phyloP scores from a whole-genome alignment of 2,113 vertebrate genomes.

The Otis tarda region DNA sequence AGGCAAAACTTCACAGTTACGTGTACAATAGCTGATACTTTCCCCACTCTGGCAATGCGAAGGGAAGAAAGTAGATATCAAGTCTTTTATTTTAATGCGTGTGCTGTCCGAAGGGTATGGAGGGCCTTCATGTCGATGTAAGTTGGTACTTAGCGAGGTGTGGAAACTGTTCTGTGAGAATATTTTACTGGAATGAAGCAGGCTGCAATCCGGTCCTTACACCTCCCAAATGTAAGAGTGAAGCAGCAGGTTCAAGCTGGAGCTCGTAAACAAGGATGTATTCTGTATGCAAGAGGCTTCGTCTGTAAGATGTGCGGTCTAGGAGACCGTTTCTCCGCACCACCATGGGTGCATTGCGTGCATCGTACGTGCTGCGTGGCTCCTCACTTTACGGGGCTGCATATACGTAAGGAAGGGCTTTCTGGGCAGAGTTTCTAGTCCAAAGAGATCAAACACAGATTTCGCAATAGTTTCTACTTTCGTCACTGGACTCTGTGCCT shows the following conservation, averaged over 20 bases:
- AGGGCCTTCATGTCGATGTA: neutral
- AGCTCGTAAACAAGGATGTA: neutral
- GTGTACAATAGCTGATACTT: neutral
- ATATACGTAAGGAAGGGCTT: neutral
- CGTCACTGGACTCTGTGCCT: neutral
- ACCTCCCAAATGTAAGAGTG: neutral
- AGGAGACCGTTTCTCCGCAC: neutral
- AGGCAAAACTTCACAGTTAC: slow-evolving; percentile 34
- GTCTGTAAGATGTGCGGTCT: too few species aligned
- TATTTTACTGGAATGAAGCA: neutral
- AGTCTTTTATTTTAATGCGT: neutral
- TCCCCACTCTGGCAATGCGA: neutral
- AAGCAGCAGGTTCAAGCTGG: neutral
- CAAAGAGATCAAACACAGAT: neutral
- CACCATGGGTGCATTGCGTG: rapidly evolving
- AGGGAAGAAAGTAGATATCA: neutral
- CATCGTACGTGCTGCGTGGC: rapidly evolving
- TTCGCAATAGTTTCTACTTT: neutral
- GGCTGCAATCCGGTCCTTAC: neutral
- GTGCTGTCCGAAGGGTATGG: neutral
- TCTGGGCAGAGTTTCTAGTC: neutral
- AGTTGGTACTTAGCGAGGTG: neutral
- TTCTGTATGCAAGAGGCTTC: neutral
- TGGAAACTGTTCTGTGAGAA: neutral
- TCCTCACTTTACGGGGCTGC: neutral